Percentiles rank a stretch among this genome's conserved stretches.
These are phyloP conservation scores for Hoplostethus atlanticus DNA, from an alignment of 2,797 vertebrate species.

Conservation along the genomic window DNA sequence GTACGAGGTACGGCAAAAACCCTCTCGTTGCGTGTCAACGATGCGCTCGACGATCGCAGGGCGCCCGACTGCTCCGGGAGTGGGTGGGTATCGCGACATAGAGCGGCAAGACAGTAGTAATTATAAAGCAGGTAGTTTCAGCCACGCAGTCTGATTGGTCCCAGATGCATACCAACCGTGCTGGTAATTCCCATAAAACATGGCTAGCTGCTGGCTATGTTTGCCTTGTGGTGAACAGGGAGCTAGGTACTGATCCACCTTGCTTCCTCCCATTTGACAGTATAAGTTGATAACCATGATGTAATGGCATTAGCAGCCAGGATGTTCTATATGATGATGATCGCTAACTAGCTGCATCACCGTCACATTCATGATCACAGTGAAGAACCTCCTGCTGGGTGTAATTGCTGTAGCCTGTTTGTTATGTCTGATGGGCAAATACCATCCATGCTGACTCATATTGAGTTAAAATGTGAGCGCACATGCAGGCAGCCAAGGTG, in stretches of 20 bases:
- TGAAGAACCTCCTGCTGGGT: neutral
- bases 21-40: constrained; percentile 4
- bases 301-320: no score
- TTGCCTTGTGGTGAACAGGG: neutral
- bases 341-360: no score
- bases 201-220: neutral
- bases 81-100: neutral
- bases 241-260: neutral
- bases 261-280: no score
- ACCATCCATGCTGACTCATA: neutral
- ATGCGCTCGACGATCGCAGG: neutral
- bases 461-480: constrained; percentile 16
- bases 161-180: constrained; percentile 4
- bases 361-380: no score
- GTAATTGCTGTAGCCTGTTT: neutral
- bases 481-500: constrained; percentile 2
- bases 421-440: neutral
- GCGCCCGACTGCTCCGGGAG: neutral
- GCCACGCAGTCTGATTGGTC: neutral
- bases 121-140: constrained; percentile 32
- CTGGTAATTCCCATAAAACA: neutral
- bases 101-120: constrained; percentile 7
- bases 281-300: no score
- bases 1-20: constrained; percentile 2
- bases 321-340: no score